Evolutionary conservation across 2,797 vertebrate genomes (phyloP).

Genomic region (Rachycentron canadum): DNA sequence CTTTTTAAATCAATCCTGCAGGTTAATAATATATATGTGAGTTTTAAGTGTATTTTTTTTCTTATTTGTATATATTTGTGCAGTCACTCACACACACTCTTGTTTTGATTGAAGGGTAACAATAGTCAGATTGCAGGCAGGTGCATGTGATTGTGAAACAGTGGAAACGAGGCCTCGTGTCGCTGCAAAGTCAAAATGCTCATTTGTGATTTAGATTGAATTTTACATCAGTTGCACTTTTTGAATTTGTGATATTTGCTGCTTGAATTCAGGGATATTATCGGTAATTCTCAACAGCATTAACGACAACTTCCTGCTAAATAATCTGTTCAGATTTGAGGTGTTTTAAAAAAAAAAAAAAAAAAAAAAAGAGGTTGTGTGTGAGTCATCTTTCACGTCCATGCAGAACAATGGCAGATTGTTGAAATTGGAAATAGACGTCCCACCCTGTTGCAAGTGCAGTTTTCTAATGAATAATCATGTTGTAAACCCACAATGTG

Average conservation of each 20-base stretch:
- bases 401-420: constrained; percentile 40
- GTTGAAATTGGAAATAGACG: constrained; percentile 33
- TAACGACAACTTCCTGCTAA: not conserved
- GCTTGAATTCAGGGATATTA: not conserved
- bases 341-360: not conserved
- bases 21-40: not conserved
- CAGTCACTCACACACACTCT: not conserved
- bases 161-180: constrained; percentile 23
- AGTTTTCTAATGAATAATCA: constrained; percentile 37
- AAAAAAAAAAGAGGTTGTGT: not conserved
- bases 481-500: not conserved
- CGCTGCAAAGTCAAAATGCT: not conserved
- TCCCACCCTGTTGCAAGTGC: constrained; percentile 34
- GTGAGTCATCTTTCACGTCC: not conserved
- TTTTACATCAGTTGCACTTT: not conserved
- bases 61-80: not conserved
- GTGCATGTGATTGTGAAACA: not conserved
- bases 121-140: not conserved
- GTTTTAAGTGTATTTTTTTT: not conserved
- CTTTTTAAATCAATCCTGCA: constrained; percentile 9
- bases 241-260: not conserved
- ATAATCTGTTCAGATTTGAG: constrained; percentile 4
- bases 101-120: not conserved
- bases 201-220: not conserved
- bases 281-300: no score